Percentiles rank a stretch among this genome's conserved stretches.
These are phyloP conservation scores for Rotaria sp. DNA, from an alignment of 2,888 invertebrate genomes.

Conservation along the genomic window DNA sequence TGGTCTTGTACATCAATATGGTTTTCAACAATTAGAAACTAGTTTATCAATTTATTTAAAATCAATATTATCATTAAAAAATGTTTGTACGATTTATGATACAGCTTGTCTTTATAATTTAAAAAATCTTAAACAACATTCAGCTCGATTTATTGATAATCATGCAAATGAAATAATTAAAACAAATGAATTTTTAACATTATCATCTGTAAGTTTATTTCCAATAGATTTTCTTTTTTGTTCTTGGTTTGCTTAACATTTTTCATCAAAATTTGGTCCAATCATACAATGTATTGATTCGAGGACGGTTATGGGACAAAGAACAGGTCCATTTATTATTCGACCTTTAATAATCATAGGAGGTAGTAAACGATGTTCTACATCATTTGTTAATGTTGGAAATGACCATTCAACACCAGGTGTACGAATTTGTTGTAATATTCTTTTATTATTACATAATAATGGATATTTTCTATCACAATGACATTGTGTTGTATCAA, in stretches of 20 bases:
- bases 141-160: constrained; percentile 79
- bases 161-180: constrained; percentile 76
- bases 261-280: not conserved
- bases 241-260: not conserved
- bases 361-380: not conserved
- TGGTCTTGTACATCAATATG: constrained; percentile 88
- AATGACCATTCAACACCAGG: constrained; percentile 8
- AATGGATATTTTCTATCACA: not conserved
- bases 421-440: not conserved
- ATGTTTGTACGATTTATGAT: constrained; percentile 88
- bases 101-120: constrained; percentile 71
- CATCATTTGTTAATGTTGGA: not conserved
- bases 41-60: constrained; percentile 86
- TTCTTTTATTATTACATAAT: not conserved
- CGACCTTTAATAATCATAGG: not conserved
- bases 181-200: constrained; percentile 72
- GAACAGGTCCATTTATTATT: not conserved
- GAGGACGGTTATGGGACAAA: not conserved
- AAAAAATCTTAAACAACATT: constrained; percentile 65
- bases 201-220: constrained; percentile 68
- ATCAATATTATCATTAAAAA: constrained; percentile 74
- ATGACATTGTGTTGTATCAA: not conserved
- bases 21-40: constrained; percentile 79
- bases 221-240: not conserved
- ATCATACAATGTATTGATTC: constrained; percentile 16